A percentile compares a stretch with the other conserved stretches of the same genome.
Conservation (phyloP, 2,113 vertebrate species). For the Ceuthmochares aereus region DNA sequence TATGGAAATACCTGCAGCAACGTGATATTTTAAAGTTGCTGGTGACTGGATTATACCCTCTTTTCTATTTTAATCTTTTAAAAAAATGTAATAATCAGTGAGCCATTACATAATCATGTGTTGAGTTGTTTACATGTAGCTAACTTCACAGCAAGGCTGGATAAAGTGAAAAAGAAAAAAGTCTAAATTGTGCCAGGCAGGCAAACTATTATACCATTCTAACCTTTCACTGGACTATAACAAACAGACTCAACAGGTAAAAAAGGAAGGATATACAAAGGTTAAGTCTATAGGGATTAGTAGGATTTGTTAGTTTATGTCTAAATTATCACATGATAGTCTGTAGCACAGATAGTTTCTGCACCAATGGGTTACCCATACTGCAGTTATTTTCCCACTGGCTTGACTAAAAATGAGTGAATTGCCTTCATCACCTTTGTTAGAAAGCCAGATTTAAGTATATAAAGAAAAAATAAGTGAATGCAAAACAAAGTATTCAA, state of each 20-base stretch:
- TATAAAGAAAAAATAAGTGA: background rate
- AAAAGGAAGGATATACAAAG: background rate
- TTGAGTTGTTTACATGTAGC: background rate
- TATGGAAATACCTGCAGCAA: background rate
- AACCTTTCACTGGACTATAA: background rate
- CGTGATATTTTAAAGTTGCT: background rate
- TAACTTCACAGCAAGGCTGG: background rate
- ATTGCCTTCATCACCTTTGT: background rate
- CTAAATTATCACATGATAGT: background rate
- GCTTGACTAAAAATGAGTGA: background rate
- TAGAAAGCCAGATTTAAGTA: background rate
- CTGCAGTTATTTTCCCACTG: background rate
- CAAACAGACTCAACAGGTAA: background rate
- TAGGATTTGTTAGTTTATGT: background rate
- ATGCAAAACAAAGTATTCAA: background rate
- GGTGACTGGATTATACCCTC: background rate
- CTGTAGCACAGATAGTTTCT: background rate
- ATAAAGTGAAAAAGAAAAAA: background rate
- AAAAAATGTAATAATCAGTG: background rate
- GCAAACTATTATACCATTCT: background rate
- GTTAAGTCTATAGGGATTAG: background rate
- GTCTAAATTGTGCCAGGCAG: background rate
- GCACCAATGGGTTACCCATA: background rate
- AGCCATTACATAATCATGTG: rapidly evolving
- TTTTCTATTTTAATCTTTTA: background rate